phyloP scores from a whole-genome alignment of 2,888 invertebrate species.

The Polymixis flavicincta region DNA sequence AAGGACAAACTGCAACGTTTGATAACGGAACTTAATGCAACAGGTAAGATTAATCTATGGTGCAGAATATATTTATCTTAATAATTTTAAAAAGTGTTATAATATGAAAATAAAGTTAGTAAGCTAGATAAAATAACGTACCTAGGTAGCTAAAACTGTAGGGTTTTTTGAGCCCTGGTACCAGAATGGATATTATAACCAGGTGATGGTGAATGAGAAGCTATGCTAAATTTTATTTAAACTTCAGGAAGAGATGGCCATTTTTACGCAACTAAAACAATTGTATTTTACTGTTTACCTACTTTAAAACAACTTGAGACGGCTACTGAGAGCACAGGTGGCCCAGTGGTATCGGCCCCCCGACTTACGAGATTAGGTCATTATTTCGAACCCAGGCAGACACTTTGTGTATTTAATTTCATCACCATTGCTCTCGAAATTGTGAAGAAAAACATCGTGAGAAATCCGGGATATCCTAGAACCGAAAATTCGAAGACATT shows the following conservation, averaged over 20 bases:
- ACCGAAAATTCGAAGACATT: too few relatives aligned
- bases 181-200: background rate
- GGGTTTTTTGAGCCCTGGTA: background rate
- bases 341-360: too few relatives aligned
- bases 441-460: too few relatives aligned
- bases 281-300: too few relatives aligned
- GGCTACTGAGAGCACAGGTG: too few relatives aligned
- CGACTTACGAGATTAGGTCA: too few relatives aligned
- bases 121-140: background rate
- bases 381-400: too few relatives aligned
- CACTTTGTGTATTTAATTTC: too few relatives aligned
- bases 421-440: too few relatives aligned
- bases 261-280: background rate
- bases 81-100: background rate
- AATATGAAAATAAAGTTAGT: background rate
- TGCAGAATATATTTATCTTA: background rate
- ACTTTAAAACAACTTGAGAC: too few relatives aligned
- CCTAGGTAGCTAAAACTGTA: background rate
- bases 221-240: background rate
- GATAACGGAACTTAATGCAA: conserved; percentile 38
- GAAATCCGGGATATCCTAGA: too few relatives aligned
- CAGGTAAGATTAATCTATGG: conserved; percentile 52
- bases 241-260: background rate
- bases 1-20: conserved; percentile 69
- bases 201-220: background rate